These are phyloP conservation scores for Osedax frankpressi DNA, from an alignment of 2,888 invertebrate genomes.

Conservation along the genomic window DNA sequence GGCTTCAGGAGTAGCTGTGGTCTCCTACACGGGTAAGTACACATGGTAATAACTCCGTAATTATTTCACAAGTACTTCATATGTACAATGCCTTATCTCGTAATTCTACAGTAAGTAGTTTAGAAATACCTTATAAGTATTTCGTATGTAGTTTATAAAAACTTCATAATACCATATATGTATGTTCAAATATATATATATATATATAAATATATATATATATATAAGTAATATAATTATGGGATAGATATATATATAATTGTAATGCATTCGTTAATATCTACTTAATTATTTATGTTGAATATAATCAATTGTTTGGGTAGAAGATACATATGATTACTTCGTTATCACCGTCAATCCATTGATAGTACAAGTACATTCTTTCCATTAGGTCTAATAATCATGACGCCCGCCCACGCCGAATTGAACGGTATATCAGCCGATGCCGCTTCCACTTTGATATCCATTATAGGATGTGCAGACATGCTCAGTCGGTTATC, in stretches of 20 bases:
- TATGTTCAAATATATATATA: neutral
- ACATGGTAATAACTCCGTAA: neutral
- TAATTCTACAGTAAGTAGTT: neutral
- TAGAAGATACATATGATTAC: too few relatives aligned
- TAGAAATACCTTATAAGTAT: neutral
- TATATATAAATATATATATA: neutral
- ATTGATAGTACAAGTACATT: neutral
- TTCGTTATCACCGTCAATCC: too few relatives aligned
- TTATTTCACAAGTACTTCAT: too few relatives aligned
- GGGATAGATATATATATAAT: too few relatives aligned
- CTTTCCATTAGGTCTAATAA: neutral
- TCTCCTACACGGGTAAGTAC: neutral
- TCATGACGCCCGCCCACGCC: neutral
- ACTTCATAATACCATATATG: neutral
- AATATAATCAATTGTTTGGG: too few relatives aligned
- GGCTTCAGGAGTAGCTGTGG: neutral
- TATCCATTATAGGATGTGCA: constrained; percentile 62
- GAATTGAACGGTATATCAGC: constrained; percentile 41
- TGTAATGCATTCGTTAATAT: too few relatives aligned
- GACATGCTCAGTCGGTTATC: constrained; percentile 62
- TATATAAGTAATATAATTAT: too few relatives aligned
- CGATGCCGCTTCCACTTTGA: constrained; percentile 56
- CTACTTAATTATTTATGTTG: too few relatives aligned
- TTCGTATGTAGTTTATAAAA: neutral
- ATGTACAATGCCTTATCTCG: neutral